These are phyloP conservation scores for Anhinga anhinga DNA, from an alignment of 2,113 vertebrate species.

Conservation along the genomic window DNA sequence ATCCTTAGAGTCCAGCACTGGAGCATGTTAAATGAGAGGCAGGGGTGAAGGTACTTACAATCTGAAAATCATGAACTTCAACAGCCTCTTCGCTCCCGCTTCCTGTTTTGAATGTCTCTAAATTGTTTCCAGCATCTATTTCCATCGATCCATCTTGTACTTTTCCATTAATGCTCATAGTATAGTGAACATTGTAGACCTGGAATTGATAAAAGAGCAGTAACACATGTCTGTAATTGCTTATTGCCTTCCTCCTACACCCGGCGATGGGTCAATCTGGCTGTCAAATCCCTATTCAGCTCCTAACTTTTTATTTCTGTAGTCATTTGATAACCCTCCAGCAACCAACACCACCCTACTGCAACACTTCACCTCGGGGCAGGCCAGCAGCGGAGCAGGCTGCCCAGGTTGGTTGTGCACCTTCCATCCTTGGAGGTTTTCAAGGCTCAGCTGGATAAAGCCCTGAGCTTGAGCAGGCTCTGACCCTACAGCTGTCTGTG, in stretches of 20 bases:
- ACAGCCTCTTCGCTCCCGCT: slow-evolving; percentile 82
- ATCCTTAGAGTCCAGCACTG: neutral
- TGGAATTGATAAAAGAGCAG: slow-evolving; percentile 64
- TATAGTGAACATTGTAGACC: slow-evolving; percentile 92
- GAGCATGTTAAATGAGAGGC: neutral
- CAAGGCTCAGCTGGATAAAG: neutral
- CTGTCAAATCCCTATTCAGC: neutral
- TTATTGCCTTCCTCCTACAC: neutral
- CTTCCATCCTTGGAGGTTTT: neutral
- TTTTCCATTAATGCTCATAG: slow-evolving; percentile 91
- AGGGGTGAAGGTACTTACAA: slow-evolving; percentile 78
- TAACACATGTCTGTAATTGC: neutral
- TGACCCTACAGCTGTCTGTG: neutral
- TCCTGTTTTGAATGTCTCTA: slow-evolving; percentile 89
- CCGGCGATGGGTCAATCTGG: neutral
- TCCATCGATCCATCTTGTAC: slow-evolving; percentile 89
- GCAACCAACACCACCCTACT: neutral
- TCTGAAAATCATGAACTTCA: slow-evolving; percentile 94
- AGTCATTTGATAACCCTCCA: neutral
- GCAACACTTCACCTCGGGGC: neutral
- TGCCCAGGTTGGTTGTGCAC: neutral
- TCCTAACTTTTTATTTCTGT: neutral
- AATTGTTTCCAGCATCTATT: slow-evolving; percentile 91
- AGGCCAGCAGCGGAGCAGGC: neutral
- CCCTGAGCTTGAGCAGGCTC: neutral